A percentile compares a stretch with the other conserved stretches of the same genome.
These are phyloP conservation scores for Cheiracanthium punctorium DNA, from an alignment of 2,888 invertebrate species.

Conservation along the genomic window DNA sequence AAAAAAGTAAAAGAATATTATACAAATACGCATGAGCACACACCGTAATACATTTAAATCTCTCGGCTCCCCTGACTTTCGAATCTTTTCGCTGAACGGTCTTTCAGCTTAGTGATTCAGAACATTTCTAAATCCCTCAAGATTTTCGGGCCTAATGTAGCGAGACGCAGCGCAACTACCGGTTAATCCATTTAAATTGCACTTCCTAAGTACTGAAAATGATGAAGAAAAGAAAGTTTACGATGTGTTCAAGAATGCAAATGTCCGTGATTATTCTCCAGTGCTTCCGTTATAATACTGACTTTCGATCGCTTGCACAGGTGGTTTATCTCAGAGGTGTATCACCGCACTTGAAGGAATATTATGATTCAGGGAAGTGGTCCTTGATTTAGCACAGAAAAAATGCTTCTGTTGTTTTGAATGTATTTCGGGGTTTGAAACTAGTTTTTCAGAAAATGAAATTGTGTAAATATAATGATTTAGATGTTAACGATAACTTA, in stretches of 20 bases:
- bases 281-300: background rate
- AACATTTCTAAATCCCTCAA: background rate
- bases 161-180: background rate
- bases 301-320: background rate
- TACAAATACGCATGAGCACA: background rate
- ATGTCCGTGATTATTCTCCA: background rate
- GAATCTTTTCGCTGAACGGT: background rate
- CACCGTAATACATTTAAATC: background rate
- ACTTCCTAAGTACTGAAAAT: background rate
- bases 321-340: background rate
- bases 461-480: too few species aligned
- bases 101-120: slow-evolving; percentile 5
- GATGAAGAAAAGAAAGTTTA: background rate
- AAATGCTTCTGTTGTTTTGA: too few species aligned
- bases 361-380: too few species aligned
- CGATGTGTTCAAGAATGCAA: background rate
- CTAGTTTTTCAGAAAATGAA: too few species aligned
- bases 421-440: too few species aligned
- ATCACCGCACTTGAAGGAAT: background rate
- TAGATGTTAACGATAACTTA: too few species aligned
- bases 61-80: background rate
- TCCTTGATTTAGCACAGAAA: too few species aligned
- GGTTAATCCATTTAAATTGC: slow-evolving; percentile 12
- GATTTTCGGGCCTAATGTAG: background rate
- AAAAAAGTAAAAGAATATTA: background rate